These are phyloP conservation scores for Pantherophis guttatus DNA, from an alignment of 2,113 vertebrate species.

Conservation along the genomic window DNA sequence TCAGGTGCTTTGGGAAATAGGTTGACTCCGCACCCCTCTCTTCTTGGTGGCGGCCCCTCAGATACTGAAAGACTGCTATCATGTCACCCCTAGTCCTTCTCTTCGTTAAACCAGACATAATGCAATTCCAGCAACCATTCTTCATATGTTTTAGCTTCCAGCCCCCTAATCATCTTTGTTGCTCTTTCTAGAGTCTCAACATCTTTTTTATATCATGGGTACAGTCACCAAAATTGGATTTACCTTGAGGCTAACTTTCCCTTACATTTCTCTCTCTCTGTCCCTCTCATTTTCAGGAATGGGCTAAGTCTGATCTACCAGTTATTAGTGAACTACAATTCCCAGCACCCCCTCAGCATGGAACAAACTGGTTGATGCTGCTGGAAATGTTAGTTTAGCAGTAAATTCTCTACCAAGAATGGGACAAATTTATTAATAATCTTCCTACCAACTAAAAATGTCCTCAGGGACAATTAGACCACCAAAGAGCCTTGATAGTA, in stretches of 20 bases:
- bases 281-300: not conserved
- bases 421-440: not conserved
- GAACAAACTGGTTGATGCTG: not conserved
- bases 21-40: no score
- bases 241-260: not conserved
- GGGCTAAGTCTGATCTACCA: not conserved
- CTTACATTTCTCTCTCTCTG: not conserved
- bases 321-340: not conserved
- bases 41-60: no score
- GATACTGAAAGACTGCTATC: no score
- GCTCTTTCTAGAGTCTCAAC: no score
- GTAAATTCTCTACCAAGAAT: not conserved
- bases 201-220: no score
- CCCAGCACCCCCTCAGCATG: not conserved
- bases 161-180: no score
- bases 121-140: not conserved
- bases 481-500: not conserved
- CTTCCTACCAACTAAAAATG: not conserved
- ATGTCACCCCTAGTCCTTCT: no score
- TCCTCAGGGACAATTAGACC: not conserved
- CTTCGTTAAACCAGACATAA: not conserved
- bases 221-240: not conserved
- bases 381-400: not conserved
- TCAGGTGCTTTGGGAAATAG: no score
- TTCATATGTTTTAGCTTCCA: not conserved